Conservation (phyloP, 1,140 invertebrate genomes). For the Drosophila willistoni region DNA sequence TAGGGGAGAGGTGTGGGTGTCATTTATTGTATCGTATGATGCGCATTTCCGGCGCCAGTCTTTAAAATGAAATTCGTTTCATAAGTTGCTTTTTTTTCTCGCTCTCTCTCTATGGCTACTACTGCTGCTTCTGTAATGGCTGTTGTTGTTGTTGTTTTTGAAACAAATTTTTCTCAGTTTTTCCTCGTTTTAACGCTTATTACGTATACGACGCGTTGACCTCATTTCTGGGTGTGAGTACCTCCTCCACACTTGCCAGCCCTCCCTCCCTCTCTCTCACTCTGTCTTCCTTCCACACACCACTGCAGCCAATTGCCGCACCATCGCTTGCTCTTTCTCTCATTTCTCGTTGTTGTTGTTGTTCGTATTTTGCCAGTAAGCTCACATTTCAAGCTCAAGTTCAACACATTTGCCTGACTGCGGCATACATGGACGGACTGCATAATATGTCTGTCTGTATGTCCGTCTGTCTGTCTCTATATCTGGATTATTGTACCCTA, state of each 20-base stretch:
- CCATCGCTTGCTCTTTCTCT: slow-evolving; percentile 4
- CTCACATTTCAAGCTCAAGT: slow-evolving; percentile 78
- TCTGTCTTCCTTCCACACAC: neutral
- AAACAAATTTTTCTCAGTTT: slow-evolving; percentile 10
- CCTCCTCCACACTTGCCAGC: neutral
- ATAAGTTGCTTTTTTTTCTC: slow-evolving; percentile 41
- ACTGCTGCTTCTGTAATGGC: too few relatives aligned
- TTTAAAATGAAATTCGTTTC: slow-evolving; percentile 58
- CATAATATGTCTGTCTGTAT: slow-evolving; percentile 24
- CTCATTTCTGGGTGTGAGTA: slow-evolving; percentile 55
- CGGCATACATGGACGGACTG: slow-evolving; percentile 4
- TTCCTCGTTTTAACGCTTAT: slow-evolving; percentile 56
- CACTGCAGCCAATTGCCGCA: neutral
- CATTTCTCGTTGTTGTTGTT: slow-evolving; percentile 12
- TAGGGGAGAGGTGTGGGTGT: slow-evolving; percentile 27
- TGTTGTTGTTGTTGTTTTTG: slow-evolving; percentile 40
- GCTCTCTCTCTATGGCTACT: too few relatives aligned
- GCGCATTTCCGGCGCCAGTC: slow-evolving; percentile 74
- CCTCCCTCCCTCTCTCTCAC: neutral
- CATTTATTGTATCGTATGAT: slow-evolving; percentile 63
- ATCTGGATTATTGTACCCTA: neutral
- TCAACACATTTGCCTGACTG: slow-evolving; percentile 46
- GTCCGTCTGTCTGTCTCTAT: neutral
- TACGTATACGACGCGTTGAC: slow-evolving; percentile 76
- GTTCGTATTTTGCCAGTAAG: slow-evolving; percentile 28